These are phyloP conservation scores for Aphodius sticticus DNA, from an alignment of 2,888 invertebrate genomes.

Conservation along the genomic window DNA sequence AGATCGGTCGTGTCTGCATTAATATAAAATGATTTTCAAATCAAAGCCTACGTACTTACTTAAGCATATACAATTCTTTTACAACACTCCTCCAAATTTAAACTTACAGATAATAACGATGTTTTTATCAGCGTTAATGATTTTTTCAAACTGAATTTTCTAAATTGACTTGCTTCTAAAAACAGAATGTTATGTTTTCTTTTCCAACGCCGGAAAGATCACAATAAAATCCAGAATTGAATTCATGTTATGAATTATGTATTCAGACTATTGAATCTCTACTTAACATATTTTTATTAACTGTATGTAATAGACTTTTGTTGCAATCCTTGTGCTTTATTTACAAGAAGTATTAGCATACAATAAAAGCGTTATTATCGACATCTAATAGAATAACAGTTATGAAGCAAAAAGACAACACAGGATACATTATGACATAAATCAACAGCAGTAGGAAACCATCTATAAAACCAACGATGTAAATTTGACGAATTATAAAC, in stretches of 20 bases:
- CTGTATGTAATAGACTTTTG: neutral
- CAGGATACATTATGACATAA: neutral
- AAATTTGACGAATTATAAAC: neutral
- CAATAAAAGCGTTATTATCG: neutral
- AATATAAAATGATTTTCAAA: too few relatives aligned
- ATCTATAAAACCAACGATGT: neutral
- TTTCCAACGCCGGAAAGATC: too few relatives aligned
- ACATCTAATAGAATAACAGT: neutral
- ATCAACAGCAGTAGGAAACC: neutral
- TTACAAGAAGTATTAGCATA: neutral
- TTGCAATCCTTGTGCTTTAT: neutral
- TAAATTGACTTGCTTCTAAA: too few relatives aligned
- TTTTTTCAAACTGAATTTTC: too few relatives aligned
- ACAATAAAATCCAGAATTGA: too few relatives aligned
- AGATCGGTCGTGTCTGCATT: too few relatives aligned
- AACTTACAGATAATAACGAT: too few relatives aligned
- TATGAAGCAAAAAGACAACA: neutral
- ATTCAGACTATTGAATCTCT: neutral
- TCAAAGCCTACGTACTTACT: too few relatives aligned
- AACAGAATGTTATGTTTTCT: too few relatives aligned
- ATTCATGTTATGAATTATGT: conserved; percentile 14
- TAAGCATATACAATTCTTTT: too few relatives aligned
- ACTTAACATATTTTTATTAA: neutral
- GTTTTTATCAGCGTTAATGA: too few relatives aligned
- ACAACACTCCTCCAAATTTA: too few relatives aligned